Evolutionary conservation across 2,888 invertebrate genomes (phyloP).

Genomic region (Nemotelus pantherinus): DNA sequence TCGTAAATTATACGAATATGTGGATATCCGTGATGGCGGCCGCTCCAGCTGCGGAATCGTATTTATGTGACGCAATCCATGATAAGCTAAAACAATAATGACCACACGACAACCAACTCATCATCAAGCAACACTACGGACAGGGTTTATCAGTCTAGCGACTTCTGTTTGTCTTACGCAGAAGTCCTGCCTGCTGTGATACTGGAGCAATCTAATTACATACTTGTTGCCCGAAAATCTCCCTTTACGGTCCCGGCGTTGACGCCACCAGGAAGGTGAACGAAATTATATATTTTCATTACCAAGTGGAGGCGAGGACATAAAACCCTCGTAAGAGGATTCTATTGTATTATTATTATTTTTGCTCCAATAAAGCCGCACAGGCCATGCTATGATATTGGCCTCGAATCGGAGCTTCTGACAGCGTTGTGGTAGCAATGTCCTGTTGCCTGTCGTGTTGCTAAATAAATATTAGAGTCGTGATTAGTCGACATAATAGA

Average conservation of each 20-base stretch:
- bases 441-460: background rate
- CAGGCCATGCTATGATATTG: background rate
- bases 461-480: background rate
- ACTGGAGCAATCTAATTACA: background rate
- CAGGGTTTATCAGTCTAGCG: no score
- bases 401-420: background rate
- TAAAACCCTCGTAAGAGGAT: background rate
- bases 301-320: background rate
- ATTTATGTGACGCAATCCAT: background rate
- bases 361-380: background rate
- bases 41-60: no score
- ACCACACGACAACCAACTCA: background rate
- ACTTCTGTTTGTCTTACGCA: no score
- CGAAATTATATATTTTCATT: slow-evolving; percentile 7
- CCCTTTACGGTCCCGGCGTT: slow-evolving; percentile 1
- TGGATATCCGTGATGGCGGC: no score
- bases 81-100: background rate
- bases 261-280: background rate
- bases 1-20: no score
- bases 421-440: background rate
- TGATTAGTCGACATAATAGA: background rate
- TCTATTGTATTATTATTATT: background rate
- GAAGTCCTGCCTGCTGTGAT: background rate
- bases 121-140: no score
- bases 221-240: slow-evolving; percentile 12